Conservation (phyloP, 2,113 vertebrate species). For the Cheilinus undulatus region DNA sequence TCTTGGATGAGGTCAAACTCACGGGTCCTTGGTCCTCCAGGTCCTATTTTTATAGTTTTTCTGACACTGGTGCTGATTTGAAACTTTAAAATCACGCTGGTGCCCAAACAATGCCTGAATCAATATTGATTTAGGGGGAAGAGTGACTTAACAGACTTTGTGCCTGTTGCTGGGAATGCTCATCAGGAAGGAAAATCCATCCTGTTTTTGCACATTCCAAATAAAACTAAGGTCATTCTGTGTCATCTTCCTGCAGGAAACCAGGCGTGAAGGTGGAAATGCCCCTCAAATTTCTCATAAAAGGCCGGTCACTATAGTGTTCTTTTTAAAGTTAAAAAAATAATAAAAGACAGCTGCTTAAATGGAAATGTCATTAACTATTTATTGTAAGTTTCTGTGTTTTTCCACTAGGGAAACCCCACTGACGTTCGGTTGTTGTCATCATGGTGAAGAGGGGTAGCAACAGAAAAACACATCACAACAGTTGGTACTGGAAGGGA, state of each 20-base stretch:
- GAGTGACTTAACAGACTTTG: no score
- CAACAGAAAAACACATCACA: background rate
- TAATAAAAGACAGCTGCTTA: background rate
- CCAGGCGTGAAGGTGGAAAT: constrained; percentile 45
- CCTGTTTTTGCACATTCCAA: constrained; percentile 67
- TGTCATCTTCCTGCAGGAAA: constrained; percentile 52
- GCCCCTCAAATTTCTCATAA: constrained; percentile 19
- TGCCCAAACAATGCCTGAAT: no score
- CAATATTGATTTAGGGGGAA: no score
- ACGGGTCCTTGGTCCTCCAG: no score
- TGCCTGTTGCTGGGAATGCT: constrained; percentile 1
- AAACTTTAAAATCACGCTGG: no score
- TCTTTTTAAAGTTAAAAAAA: background rate
- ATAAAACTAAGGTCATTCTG: constrained; percentile 48
- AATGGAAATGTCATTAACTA: constrained; percentile 23
- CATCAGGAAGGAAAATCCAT: constrained; percentile 56
- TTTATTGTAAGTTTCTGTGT: background rate
- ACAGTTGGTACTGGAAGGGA: no score
- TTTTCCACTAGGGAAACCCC: constrained; percentile 25
- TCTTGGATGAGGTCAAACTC: no score
- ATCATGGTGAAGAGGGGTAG: background rate
- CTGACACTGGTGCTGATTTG: no score
- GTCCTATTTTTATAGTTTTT: no score
- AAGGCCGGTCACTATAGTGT: background rate
- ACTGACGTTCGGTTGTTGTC: background rate